Evolutionary conservation across 2,113 vertebrate species (phyloP).

Genomic region (Prunella himalayana): DNA sequence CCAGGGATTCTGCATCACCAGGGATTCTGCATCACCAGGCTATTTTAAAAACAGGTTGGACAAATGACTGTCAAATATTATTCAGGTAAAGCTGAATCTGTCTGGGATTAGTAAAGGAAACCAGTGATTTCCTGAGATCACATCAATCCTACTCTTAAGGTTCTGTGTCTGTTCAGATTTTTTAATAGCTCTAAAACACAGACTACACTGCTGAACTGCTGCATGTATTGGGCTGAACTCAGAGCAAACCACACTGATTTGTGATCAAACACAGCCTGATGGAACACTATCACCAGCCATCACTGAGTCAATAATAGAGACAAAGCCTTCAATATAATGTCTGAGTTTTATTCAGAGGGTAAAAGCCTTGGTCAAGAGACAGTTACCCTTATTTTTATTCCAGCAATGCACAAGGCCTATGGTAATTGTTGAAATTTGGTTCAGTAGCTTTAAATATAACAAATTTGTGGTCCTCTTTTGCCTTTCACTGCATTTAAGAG

Average conservation of each 20-base stretch:
- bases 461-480: conserved; percentile 18
- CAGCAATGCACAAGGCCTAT: not conserved
- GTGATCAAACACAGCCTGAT: not conserved
- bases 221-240: not conserved
- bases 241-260: not conserved
- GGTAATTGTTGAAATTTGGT: not conserved
- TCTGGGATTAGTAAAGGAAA: not conserved
- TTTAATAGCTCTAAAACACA: not conserved
- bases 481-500: conserved; percentile 14
- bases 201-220: not conserved
- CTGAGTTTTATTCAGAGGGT: not conserved
- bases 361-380: not conserved
- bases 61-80: not conserved
- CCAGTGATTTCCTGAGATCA: not conserved
- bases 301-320: not conserved
- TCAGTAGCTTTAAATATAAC: not conserved
- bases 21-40: not conserved
- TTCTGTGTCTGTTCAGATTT: not conserved
- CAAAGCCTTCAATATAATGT: not conserved
- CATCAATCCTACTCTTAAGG: not conserved
- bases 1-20: not conserved
- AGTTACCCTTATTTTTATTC: not conserved
- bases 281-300: not conserved
- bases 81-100: not conserved
- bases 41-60: not conserved